Evolutionary conservation across 2,888 invertebrate species (phyloP), one percentile per base, ranked within the genome.

Genomic region (Hoplodrina ambigua): DNA sequence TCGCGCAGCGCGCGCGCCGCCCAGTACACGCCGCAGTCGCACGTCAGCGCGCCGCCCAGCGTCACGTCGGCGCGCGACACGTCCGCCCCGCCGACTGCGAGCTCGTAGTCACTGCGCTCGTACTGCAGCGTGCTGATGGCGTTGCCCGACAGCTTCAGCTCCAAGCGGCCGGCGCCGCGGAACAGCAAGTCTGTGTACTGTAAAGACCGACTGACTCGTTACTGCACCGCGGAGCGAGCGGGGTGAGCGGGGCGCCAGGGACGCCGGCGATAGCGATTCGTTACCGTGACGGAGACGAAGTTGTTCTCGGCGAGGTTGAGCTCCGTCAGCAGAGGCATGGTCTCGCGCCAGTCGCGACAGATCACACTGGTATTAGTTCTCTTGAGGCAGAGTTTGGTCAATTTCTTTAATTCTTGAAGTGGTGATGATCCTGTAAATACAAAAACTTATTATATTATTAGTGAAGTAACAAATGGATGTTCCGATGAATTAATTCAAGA

Each of bases 1-100:
- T 33, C 44, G 2, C 44, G 60, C 62, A 70, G 17, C 10, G 71
- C 60, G 11, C 62, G 76, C 59, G 78, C 80, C n/a, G 80, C 81
- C 81, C 81, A 80, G 68, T 78, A 81, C 1, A 3, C 8, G 17
- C 2, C 0, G 67, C 83, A 84, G 85, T 84, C 85, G 74, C 83
- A 84, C 30, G 4, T 11, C 4, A 82, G 72, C 63, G 54, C 0
- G 46, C 6, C 7, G 17, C 1, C 25, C n/a, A 83, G 61, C 41
- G 0, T 0, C 10, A 83, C 50, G 5, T 0, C 1, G 13, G 61
- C 79, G 56, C 37, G 20, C 20, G 72, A 64, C 0, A 0, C 0
- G 25, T 25, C 25, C 8, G 25, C 8, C 37, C 0, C 33, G 55
- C 0, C 11, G 8, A 0, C 0, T 11, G 17, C 8, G 37, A 6